phyloP scores from a whole-genome alignment of 2,113 vertebrate genomes.

The Cyphomyrus discorhynchus region DNA sequence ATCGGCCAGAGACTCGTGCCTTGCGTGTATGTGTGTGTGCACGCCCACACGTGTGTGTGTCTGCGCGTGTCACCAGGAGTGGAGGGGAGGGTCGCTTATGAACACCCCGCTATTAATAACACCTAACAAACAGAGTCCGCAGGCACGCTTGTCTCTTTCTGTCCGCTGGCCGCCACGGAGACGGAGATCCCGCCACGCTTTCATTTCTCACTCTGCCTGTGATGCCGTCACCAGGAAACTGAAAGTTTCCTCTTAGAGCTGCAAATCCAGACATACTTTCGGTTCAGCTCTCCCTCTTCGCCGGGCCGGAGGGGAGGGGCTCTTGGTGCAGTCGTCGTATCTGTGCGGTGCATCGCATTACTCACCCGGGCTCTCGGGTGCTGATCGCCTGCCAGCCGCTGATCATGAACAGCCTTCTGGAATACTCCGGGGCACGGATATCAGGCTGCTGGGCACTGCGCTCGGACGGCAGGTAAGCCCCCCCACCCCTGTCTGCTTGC shows the following conservation, averaged over 20 bases:
- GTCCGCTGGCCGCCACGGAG: conserved; percentile 48
- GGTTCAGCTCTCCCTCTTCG: conserved; percentile 18
- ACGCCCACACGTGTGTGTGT: background rate
- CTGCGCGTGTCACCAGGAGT: conserved; percentile 20
- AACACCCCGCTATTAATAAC: conserved; percentile 85
- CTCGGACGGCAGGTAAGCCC: conserved; percentile 75
- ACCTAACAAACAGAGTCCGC: conserved; percentile 71
- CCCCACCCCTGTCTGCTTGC: background rate
- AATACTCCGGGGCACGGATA: conserved; percentile 76
- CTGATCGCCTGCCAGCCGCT: conserved; percentile 24
- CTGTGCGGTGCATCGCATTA: conserved; percentile 15
- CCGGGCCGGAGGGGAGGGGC: conserved; percentile 28
- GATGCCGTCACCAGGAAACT: background rate
- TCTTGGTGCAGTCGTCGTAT: conserved; percentile 9
- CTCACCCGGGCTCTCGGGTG: conserved; percentile 27
- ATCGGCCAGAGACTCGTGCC: conserved; percentile 23
- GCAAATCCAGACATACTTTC: conserved; percentile 57
- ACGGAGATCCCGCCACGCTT: conserved; percentile 49
- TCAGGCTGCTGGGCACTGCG: conserved; percentile 84
- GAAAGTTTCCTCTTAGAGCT: conserved; percentile 44
- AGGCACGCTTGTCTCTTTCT: conserved; percentile 76
- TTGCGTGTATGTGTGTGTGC: conserved; percentile 10
- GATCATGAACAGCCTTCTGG: conserved; percentile 72
- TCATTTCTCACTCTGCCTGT: conserved; percentile 21
- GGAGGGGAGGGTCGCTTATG: conserved; percentile 44